A percentile compares a stretch with the other conserved stretches of the same genome.
Conservation (phyloP, 2,797 vertebrate species). For the Setipinna tenuifilis region DNA sequence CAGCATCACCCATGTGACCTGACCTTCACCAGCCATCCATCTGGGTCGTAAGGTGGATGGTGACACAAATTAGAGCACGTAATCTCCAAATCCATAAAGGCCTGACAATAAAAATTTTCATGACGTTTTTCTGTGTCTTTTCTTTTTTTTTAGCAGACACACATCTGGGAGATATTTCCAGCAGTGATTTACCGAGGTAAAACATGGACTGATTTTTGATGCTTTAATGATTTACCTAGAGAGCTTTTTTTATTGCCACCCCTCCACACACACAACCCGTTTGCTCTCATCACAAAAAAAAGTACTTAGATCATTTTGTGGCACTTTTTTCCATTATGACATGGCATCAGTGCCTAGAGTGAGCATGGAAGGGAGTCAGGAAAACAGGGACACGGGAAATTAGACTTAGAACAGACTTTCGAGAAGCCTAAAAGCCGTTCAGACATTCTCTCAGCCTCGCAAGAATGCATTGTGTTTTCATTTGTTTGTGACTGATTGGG, state of each 20-base stretch:
- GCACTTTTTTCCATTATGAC: conserved; percentile 12
- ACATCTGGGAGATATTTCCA: conserved; percentile 36
- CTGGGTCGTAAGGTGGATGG: conserved; percentile 22
- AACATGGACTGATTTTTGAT: conserved; percentile 26
- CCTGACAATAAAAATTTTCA: not conserved
- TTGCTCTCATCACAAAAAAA: not conserved
- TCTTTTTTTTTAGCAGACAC: not conserved
- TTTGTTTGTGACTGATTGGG: not conserved
- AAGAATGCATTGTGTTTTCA: conserved; percentile 14
- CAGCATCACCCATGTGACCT: conserved; percentile 5
- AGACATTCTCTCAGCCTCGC: conserved; percentile 37
- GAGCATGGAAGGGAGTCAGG: conserved; percentile 24
- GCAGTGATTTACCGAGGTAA: conserved; percentile 27
- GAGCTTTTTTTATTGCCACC: conserved; percentile 38
- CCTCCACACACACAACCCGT: not conserved
- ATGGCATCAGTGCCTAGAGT: not conserved
- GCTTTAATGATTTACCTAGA: conserved; percentile 26
- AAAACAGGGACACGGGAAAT: conserved; percentile 29
- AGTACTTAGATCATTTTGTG: conserved; percentile 31
- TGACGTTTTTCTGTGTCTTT: not conserved
- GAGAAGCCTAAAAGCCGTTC: conserved; percentile 5
- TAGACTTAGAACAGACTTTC: not conserved
- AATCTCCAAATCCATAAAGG: conserved; percentile 16
- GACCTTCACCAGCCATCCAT: not conserved
- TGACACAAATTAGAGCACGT: conserved; percentile 28